Conservation (phyloP, 2,113 vertebrate genomes). For the Tachysurus fulvidraco region DNA sequence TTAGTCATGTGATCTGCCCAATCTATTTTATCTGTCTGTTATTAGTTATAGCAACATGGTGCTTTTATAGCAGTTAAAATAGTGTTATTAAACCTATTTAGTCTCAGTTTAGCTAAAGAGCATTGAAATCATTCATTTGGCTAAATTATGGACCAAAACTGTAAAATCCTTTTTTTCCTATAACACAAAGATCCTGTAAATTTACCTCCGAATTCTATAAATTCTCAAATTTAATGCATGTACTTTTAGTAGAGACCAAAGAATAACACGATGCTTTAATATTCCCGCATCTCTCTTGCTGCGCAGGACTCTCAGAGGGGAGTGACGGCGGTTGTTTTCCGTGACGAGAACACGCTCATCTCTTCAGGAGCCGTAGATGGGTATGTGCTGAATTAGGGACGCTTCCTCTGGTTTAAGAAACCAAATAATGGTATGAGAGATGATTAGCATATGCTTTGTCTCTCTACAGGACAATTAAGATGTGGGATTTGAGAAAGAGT, state of each 20-base stretch:
- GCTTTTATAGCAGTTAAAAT: no score
- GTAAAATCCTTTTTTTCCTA: no score
- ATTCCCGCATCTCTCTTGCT: background rate
- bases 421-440: background rate
- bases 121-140: no score
- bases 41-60: no score
- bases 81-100: no score
- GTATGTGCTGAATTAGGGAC: constrained; percentile 69
- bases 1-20: background rate
- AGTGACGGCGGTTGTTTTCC: constrained; percentile 93
- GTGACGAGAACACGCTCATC: constrained; percentile 87
- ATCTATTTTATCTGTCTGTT: background rate
- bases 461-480: constrained; percentile 84
- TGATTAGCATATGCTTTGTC: constrained; percentile 5
- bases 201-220: no score
- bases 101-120: no score
- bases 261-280: no score
- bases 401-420: background rate
- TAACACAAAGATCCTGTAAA: no score
- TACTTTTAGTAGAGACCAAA: background rate
- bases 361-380: constrained; percentile 96
- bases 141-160: no score
- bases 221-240: background rate
- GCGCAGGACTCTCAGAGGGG: constrained; percentile 92
- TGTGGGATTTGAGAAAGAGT: constrained; percentile 95